Base-by-base conservation (phyloP, 2,888 invertebrate species). In the Crematogaster levior region DNA sequence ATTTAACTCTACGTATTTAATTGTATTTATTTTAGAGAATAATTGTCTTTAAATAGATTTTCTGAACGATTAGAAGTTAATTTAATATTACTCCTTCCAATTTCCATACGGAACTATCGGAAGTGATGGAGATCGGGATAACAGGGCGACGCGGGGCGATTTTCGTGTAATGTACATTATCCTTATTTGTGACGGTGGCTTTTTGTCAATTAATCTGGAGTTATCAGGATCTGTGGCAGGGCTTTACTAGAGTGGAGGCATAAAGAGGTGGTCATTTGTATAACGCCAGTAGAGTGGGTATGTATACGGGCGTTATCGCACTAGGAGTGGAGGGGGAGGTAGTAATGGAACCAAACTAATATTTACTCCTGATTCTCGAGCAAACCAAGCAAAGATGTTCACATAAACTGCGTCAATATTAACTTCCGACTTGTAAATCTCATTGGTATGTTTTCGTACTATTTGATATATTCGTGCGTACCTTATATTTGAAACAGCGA, bases 141-240 rank as follows among this genome's bases (percentile, higher is more conserved):
- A 58, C 48, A 27, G n/a, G n/a, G 56, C 60, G 40, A 46, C 63
- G 65, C 74, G 56, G 58, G 72, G 68, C 73, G 74, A 86, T 81
- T 86, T 84, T 79, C 86, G 63, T 24, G 70, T 82, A 58, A 53
- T 66, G 83, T 82, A 86, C 73, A 84, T 83, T 84, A 81, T 85
- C 66, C 80, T 81, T 86, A 85, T 88, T 89, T 83, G 81, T 72
- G 85, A 46, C 65, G 83, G 79, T 84, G 72, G 86, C 80, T 90
- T 90, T 91, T 90, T 91, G 91, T 91, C 91, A 89, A 91, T 90
- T 91, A 90, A 91, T 90, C 90, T 86, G 73, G 77, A 87, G 85
- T 91, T 90, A 91, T 90, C 90, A 81, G 77, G 72, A 53, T 21
- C 10, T 73, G 74, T 43, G 82, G 79, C 56, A 48, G 61, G 83